phyloP scores from a whole-genome alignment of 2,113 vertebrate species.

The Thamnophis sirtalis region DNA sequence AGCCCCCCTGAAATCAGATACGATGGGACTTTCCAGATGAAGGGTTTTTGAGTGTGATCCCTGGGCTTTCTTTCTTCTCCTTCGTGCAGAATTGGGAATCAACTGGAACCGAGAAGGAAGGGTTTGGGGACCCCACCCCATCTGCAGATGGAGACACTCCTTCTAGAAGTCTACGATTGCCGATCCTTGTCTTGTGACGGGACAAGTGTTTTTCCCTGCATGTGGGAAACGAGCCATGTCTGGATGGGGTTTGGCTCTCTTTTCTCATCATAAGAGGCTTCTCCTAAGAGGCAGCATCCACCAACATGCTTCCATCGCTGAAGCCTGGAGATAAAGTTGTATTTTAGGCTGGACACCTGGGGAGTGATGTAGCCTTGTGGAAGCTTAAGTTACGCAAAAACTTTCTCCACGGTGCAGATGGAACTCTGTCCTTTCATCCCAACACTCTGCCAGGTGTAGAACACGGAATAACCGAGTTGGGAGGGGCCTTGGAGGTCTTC shows the following conservation, averaged over 20 bases:
- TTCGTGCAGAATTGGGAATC: not conserved
- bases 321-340: not conserved
- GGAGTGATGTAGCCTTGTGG: not conserved
- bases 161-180: not conserved
- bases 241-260: not conserved
- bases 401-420: not conserved
- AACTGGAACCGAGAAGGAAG: conserved; percentile 14
- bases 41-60: conserved; percentile 18
- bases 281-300: not conserved
- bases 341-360: not conserved
- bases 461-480: not conserved
- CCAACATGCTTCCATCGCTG: not conserved
- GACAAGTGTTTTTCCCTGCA: not conserved
- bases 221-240: not conserved
- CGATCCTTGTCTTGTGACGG: not conserved
- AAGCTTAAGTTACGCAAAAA: not conserved
- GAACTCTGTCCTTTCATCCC: not conserved
- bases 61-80: not conserved
- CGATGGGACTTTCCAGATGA: conserved; percentile 4
- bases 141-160: no score
- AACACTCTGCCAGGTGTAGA: not conserved
- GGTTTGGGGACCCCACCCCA: not conserved
- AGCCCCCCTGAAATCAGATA: conserved; percentile 60
- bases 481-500: not conserved
- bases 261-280: not conserved